Evolutionary conservation across 2,113 vertebrate species (phyloP).

Genomic region (Poicephalus meyeri): DNA sequence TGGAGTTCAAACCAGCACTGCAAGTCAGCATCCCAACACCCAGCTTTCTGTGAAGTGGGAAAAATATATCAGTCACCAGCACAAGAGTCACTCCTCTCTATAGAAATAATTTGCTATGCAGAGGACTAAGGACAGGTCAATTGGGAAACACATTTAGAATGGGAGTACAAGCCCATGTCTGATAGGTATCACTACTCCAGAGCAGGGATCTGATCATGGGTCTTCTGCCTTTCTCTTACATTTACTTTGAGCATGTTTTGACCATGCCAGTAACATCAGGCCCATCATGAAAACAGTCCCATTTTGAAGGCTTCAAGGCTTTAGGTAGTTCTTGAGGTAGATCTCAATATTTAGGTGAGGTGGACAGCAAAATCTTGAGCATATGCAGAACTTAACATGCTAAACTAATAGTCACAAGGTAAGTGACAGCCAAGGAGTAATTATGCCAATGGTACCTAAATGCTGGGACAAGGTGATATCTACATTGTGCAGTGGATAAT

Average conservation of each 20-base stretch:
- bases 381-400: constrained; percentile 45
- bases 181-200: not conserved
- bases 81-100: not conserved
- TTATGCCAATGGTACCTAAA: constrained; percentile 48
- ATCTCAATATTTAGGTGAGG: not conserved
- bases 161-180: not conserved
- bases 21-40: not conserved
- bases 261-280: not conserved
- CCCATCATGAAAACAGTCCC: not conserved
- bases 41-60: not conserved
- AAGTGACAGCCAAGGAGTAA: constrained; percentile 62
- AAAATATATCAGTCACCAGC: not conserved
- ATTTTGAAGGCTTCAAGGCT: not conserved
- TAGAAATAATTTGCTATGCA: not conserved
- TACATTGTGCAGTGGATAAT: constrained; percentile 30
- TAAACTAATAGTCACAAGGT: constrained; percentile 54
- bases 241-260: not conserved
- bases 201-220: not conserved
- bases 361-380: constrained; percentile 1
- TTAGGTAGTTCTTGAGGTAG: constrained; percentile 6
- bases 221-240: not conserved
- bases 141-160: not conserved
- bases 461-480: constrained; percentile 43
- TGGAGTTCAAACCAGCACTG: not conserved
- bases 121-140: not conserved